Evolutionary conservation across 2,113 vertebrate genomes (phyloP).

Genomic region (Elgaria multicarinata): DNA sequence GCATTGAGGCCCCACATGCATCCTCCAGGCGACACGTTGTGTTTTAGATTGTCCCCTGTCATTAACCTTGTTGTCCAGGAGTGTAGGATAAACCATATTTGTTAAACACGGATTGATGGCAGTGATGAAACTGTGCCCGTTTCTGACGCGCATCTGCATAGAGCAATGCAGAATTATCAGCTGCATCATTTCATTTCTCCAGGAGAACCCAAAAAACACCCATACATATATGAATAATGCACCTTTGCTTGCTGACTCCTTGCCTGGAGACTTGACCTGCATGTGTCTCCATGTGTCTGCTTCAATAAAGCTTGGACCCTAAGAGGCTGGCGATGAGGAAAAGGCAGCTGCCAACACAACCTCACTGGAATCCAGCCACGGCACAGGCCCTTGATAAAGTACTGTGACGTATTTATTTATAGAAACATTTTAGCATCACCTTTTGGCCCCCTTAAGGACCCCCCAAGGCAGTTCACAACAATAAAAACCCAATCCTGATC

Average conservation of each 20-base stretch:
- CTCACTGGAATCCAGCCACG: background rate
- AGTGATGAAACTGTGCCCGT: background rate
- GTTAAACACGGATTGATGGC: background rate
- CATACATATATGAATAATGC: background rate
- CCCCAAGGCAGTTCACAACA: background rate
- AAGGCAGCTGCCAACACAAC: background rate
- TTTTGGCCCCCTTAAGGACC: background rate
- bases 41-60: background rate
- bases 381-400: background rate
- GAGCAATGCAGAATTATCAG: background rate
- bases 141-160: background rate
- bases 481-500: background rate
- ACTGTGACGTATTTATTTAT: background rate
- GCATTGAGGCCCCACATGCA: too few species aligned
- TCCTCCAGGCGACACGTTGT: too few species aligned
- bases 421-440: background rate
- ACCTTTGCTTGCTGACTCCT: background rate
- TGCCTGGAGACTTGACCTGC: background rate
- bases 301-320: background rate
- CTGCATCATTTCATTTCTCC: background rate
- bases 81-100: background rate
- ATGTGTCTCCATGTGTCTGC: background rate
- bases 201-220: background rate
- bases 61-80: background rate
- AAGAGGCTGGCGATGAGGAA: background rate